Conservation (phyloP, 2,113 vertebrate genomes). For the Rhadina sibilatrix region DNA sequence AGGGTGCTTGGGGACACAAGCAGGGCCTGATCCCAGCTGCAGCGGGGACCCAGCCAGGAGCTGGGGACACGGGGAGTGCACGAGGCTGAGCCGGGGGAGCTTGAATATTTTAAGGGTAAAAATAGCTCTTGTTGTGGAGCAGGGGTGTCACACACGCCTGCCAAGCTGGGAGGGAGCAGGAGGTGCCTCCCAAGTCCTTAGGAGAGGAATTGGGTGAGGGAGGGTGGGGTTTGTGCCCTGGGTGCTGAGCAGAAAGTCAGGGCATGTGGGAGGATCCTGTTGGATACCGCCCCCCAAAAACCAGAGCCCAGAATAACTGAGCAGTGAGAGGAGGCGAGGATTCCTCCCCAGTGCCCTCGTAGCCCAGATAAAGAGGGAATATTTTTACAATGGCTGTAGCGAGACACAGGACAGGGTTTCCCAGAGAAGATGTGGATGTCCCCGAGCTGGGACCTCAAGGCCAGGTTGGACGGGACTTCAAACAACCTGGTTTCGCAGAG, state of each 20-base stretch:
- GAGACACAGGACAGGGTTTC: neutral
- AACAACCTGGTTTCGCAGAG: neutral
- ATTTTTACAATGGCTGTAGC: rapidly evolving
- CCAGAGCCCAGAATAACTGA: neutral
- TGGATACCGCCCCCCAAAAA: neutral
- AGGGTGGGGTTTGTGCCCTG: neutral
- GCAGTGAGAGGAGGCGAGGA: neutral
- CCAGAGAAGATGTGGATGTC: neutral
- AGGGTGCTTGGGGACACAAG: neutral
- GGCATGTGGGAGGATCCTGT: neutral
- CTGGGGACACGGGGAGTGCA: neutral
- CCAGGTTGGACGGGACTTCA: neutral
- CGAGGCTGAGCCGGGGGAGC: neutral
- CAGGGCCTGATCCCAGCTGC: neutral
- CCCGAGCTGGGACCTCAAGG: neutral
- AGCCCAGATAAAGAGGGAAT: neutral
- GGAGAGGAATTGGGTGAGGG: neutral
- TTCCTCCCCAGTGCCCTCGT: neutral
- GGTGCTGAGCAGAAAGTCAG: neutral
- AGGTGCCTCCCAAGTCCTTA: neutral
- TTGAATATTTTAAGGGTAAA: neutral
- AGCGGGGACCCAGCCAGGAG: neutral
- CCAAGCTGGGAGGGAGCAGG: neutral
- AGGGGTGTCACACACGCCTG: neutral
- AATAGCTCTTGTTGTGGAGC: constrained; percentile 17